Conservation (phyloP, 2,113 vertebrate species). For the Hypanus sabinus region DNA sequence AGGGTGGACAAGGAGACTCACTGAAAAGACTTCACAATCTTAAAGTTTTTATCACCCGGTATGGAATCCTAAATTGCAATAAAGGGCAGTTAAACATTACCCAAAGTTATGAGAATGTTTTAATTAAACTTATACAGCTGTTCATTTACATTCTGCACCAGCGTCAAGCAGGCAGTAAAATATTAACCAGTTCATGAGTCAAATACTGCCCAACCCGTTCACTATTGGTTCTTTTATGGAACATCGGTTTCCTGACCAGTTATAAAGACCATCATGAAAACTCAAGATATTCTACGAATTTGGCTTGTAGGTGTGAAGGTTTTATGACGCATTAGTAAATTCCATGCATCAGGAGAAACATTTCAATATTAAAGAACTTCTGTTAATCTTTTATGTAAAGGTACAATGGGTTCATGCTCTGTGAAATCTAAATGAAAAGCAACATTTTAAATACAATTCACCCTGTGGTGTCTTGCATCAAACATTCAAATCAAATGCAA, state of each 20-base stretch:
- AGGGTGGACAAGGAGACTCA: not conserved
- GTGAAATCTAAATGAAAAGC: not conserved
- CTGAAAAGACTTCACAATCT: not conserved
- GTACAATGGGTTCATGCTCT: not conserved
- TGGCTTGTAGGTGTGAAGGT: not conserved
- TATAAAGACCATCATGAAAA: not conserved
- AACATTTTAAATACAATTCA: not conserved
- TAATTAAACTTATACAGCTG: not conserved
- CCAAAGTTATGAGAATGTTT: slow-evolving; percentile 3
- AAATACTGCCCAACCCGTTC: not conserved
- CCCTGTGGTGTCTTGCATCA: not conserved
- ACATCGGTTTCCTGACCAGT: not conserved
- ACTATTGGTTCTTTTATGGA: not conserved
- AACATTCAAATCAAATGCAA: not conserved
- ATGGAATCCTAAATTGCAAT: not conserved
- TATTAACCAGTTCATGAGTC: not conserved
- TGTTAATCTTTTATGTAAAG: not conserved
- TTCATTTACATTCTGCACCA: not conserved
- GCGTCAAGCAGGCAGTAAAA: slow-evolving; percentile 5
- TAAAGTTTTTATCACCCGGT: not conserved
- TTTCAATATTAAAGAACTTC: not conserved
- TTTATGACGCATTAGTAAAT: not conserved
- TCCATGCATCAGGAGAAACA: not conserved
- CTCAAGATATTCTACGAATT: not conserved
- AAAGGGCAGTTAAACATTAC: slow-evolving; percentile 18